A percentile compares a stretch with the other conserved stretches of the same genome.
Evolutionary conservation across 2,113 vertebrate species (phyloP).

Genomic region (Calyptommatus sinebrachiatus): DNA sequence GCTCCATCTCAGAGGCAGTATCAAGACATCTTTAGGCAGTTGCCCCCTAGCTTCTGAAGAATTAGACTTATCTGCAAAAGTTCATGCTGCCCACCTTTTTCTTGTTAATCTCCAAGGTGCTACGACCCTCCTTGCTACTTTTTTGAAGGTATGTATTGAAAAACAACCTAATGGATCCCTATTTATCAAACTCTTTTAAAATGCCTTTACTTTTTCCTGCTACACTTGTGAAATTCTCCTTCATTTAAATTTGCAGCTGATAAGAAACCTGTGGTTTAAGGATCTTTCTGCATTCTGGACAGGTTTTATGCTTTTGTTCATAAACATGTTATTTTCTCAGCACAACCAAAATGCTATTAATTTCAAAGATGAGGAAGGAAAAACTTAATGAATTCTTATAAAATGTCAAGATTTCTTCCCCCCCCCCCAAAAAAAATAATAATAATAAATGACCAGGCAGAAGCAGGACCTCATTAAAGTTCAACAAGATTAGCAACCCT

Average conservation of each 20-base stretch:
- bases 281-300: neutral
- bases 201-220: neutral
- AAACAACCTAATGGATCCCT: neutral
- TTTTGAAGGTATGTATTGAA: neutral
- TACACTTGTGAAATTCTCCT: neutral
- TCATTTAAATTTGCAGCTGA: neutral
- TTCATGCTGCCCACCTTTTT: too few relatives aligned
- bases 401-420: slow-evolving; percentile 48
- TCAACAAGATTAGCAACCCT: slow-evolving; percentile 65
- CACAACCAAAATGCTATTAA: slow-evolving; percentile 32
- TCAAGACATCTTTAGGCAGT: too few relatives aligned
- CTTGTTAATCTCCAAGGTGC: too few relatives aligned
- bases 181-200: neutral
- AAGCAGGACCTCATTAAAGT: slow-evolving; percentile 68
- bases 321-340: slow-evolving; percentile 23
- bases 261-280: neutral
- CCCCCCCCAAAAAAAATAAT: slow-evolving; percentile 44
- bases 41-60: too few relatives aligned
- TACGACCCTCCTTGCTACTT: neutral
- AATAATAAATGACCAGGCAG: slow-evolving; percentile 50
- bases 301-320: slow-evolving; percentile 12
- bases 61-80: too few relatives aligned
- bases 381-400: slow-evolving; percentile 40
- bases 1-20: too few relatives aligned
- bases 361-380: slow-evolving; percentile 28